These are phyloP conservation scores for Pogonognathellus flavescens DNA, from an alignment of 1,140 invertebrate genomes.

Conservation along the genomic window DNA sequence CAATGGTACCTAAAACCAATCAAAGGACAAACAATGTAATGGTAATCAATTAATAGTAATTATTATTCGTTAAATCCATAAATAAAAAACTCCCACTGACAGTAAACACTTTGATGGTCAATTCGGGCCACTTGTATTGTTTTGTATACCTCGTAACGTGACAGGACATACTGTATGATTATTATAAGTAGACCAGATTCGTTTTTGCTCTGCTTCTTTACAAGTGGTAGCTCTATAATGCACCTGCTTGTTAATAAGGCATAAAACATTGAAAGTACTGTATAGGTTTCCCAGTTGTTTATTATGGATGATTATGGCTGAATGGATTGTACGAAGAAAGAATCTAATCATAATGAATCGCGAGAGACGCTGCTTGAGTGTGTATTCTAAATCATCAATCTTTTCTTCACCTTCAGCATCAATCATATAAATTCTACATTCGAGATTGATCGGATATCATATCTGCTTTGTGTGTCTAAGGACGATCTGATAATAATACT, in stretches of 20 bases:
- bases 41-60: background rate
- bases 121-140: background rate
- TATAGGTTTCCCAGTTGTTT: no score
- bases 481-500: background rate
- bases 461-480: conserved; percentile 10
- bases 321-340: no score
- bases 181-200: no score
- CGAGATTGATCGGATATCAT: conserved; percentile 11
- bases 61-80: conserved; percentile 6
- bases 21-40: background rate
- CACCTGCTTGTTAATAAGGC: no score
- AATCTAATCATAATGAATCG: no score
- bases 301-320: no score
- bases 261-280: no score
- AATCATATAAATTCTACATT: conserved; percentile 33
- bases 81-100: conserved; percentile 18
- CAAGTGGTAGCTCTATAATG: no score
- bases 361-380: no score
- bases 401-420: conserved; percentile 37
- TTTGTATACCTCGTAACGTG: background rate
- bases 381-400: background rate
- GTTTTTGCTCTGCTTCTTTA: no score
- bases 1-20: background rate
- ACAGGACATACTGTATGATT: no score
- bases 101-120: conserved; percentile 28